Evolutionary conservation across 2,797 vertebrate species (phyloP).

Genomic region (Lepilemur ruficaudatus): DNA sequence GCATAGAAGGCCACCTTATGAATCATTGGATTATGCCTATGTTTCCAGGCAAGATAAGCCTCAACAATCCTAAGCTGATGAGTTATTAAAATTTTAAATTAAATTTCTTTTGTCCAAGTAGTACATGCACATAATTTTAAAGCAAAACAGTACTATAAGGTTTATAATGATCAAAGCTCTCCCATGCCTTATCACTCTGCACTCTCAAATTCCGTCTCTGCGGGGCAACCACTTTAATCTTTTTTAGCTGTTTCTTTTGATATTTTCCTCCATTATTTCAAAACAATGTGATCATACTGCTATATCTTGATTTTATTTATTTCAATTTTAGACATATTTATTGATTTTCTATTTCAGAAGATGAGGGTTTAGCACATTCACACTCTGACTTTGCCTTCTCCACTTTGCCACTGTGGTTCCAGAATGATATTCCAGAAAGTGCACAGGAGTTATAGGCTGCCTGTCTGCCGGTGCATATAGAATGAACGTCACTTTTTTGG

Average conservation of each 20-base stretch:
- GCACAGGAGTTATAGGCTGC: neutral
- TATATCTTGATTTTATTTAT: neutral
- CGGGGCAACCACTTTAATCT: neutral
- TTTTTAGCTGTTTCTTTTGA: neutral
- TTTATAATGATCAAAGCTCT: neutral
- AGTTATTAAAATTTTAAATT: neutral
- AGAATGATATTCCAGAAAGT: neutral
- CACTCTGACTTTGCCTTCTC: neutral
- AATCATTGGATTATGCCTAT: neutral
- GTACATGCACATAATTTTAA: slow-evolving; percentile 10
- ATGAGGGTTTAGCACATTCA: neutral
- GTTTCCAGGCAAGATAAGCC: neutral
- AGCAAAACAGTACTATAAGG: neutral
- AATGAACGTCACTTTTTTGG: neutral
- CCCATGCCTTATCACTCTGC: neutral
- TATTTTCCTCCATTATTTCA: neutral
- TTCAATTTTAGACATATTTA: neutral
- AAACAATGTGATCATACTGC: neutral
- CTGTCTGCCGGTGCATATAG: fast-evolving
- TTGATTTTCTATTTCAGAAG: neutral
- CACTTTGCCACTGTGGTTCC: too few relatives aligned
- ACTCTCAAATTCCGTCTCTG: neutral
- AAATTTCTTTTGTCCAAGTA: neutral
- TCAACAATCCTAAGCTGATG: neutral
- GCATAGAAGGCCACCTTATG: neutral